These are phyloP conservation scores for Pemphigus obesinymphae DNA, from an alignment of 1,140 invertebrate genomes.

Conservation along the genomic window DNA sequence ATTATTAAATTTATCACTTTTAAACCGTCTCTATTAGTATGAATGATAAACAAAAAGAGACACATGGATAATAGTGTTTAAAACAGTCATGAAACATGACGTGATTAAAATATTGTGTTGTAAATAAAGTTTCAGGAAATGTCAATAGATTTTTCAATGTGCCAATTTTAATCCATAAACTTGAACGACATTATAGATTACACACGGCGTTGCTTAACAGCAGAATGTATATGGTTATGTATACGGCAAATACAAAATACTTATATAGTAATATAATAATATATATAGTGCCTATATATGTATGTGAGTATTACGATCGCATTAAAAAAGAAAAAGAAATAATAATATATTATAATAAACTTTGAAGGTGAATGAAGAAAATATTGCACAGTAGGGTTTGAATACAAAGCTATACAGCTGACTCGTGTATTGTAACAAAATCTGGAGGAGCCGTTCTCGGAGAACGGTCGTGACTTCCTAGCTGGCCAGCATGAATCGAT, in stretches of 20 bases:
- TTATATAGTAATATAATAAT: background rate
- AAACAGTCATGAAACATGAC: background rate
- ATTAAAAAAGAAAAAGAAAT: background rate
- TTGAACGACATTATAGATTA: background rate
- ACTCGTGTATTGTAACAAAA: background rate
- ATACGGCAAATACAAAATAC: too few species aligned
- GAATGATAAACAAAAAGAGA: background rate
- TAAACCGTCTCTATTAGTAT: background rate
- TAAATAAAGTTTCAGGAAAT: slow-evolving; percentile 1
- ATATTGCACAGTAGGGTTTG: background rate
- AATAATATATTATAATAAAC: background rate
- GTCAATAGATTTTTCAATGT: background rate
- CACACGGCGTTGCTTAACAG: background rate
- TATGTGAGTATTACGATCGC: background rate
- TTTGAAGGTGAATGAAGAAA: background rate
- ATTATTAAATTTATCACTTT: background rate
- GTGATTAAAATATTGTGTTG: background rate
- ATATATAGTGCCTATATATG: background rate
- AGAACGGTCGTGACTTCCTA: slow-evolving; percentile 31
- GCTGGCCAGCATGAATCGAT: slow-evolving; percentile 10
- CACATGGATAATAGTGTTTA: background rate
- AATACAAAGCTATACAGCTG: background rate
- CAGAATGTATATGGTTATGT: too few species aligned
- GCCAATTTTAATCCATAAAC: background rate
- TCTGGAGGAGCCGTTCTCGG: background rate